Evolutionary conservation across 92 coral and sea anemone genomes (phyloP).

Genomic region (Micromussa lordhowensis): DNA sequence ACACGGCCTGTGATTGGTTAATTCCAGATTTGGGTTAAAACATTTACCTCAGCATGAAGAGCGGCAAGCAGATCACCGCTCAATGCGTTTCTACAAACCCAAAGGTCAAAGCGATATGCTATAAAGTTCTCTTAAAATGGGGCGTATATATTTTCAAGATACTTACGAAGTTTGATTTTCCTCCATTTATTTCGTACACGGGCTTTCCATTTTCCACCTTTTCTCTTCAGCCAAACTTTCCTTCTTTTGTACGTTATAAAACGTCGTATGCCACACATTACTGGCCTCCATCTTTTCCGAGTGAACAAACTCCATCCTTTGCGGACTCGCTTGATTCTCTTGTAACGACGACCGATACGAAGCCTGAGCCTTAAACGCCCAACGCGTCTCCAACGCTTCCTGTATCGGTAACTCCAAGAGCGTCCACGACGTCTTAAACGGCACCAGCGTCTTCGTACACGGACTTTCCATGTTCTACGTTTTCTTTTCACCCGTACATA

Average conservation of each 20-base stretch:
- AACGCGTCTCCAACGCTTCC: constrained; percentile 2
- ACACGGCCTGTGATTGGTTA: too few relatives aligned
- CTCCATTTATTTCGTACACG: constrained; percentile 1
- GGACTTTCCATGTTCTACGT: background rate
- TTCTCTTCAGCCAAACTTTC: constrained; percentile 3
- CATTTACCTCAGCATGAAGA: too few relatives aligned
- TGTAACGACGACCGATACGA: background rate
- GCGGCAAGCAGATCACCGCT: too few relatives aligned
- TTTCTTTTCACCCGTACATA: background rate
- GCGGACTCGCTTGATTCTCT: constrained; percentile 1
- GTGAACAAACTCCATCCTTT: constrained; percentile 2
- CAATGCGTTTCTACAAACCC: too few relatives aligned
- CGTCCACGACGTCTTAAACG: background rate
- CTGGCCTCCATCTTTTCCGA: background rate
- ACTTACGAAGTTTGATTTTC: background rate
- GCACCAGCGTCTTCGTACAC: background rate
- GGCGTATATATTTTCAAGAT: background rate
- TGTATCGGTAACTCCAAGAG: background rate
- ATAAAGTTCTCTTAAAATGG: too few relatives aligned
- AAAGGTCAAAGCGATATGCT: too few relatives aligned
- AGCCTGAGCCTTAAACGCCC: constrained; percentile 24
- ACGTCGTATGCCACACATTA: background rate
- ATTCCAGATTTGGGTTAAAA: too few relatives aligned
- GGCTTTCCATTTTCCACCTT: background rate
- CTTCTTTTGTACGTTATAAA: background rate